Evolutionary conservation across 2,888 invertebrate species (phyloP).

Genomic region (Dasypolia templi): DNA sequence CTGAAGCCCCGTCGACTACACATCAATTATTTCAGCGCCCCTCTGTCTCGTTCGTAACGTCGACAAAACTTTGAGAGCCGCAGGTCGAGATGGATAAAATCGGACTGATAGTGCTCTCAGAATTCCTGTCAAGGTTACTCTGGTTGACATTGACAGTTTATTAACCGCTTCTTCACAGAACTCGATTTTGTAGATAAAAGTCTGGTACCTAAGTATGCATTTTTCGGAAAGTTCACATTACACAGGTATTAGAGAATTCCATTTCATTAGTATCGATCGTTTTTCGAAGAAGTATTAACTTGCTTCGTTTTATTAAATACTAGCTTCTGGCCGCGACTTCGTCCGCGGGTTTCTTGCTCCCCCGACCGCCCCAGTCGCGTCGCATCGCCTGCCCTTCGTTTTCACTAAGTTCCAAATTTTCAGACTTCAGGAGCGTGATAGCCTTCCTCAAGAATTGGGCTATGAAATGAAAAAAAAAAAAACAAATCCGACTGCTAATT

Average conservation of each 20-base stretch:
- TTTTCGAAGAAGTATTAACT: constrained; percentile 30
- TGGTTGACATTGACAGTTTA: constrained; percentile 69
- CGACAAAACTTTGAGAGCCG: constrained; percentile 51
- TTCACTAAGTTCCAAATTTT: too few relatives aligned
- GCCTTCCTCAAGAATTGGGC: too few relatives aligned
- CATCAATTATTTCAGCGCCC: constrained; percentile 3
- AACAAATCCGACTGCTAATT: too few relatives aligned
- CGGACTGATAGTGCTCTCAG: constrained; percentile 63
- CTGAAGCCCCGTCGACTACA: background rate
- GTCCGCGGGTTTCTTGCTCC: too few relatives aligned
- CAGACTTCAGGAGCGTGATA: too few relatives aligned
- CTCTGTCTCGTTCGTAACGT: constrained; percentile 27
- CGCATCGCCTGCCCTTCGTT: too few relatives aligned
- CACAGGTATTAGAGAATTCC: constrained; percentile 13
- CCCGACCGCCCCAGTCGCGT: too few relatives aligned
- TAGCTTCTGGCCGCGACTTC: too few relatives aligned
- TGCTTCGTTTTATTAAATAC: background rate
- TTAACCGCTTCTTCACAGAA: constrained; percentile 71
- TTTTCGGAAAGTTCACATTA: constrained; percentile 57
- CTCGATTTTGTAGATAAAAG: constrained; percentile 43
- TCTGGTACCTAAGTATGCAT: constrained; percentile 40
- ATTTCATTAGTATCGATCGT: constrained; percentile 9
- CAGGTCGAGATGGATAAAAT: constrained; percentile 47
- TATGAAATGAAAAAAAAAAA: too few relatives aligned
- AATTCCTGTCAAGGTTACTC: constrained; percentile 69